Evolutionary conservation across 2,888 invertebrate species (phyloP).

Genomic region (Limnephilus marmoratus): DNA sequence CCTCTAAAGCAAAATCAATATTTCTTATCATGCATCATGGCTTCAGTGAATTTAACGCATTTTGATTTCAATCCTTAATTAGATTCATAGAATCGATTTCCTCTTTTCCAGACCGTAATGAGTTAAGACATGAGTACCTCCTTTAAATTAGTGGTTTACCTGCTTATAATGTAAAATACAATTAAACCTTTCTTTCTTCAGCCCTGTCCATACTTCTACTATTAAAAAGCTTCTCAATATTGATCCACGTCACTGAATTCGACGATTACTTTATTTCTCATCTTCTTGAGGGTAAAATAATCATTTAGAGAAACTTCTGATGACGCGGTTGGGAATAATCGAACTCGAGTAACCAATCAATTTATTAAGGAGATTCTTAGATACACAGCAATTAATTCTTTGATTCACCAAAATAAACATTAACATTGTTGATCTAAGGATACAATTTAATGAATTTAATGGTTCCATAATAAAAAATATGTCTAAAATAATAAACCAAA

Average conservation of each 20-base stretch:
- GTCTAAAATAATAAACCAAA: slow-evolving; percentile 42
- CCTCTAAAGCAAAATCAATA: slow-evolving; percentile 51
- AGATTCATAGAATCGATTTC: slow-evolving; percentile 53
- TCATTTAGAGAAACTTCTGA: slow-evolving; percentile 15
- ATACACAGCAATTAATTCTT: not conserved
- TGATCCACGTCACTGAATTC: slow-evolving; percentile 24
- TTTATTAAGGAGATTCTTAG: not conserved
- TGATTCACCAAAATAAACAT: not conserved
- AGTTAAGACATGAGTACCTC: slow-evolving; percentile 30
- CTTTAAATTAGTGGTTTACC: slow-evolving; percentile 55
- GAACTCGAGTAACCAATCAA: slow-evolving; percentile 20
- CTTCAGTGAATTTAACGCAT: slow-evolving; percentile 65
- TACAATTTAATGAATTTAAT: slow-evolving; percentile 23
- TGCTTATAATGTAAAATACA: slow-evolving; percentile 61
- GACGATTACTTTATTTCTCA: slow-evolving; percentile 33
- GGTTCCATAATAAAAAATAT: slow-evolving; percentile 5
- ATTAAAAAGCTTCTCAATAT: slow-evolving; percentile 31
- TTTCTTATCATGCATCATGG: slow-evolving; percentile 64
- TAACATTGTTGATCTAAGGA: not conserved
- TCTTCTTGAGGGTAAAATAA: slow-evolving; percentile 7
- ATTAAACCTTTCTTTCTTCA: slow-evolving; percentile 51
- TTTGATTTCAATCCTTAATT: slow-evolving; percentile 55
- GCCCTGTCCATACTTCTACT: slow-evolving; percentile 35
- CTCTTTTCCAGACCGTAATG: slow-evolving; percentile 31
- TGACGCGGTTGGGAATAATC: slow-evolving; percentile 40